Conservation (phyloP, 2,888 invertebrate genomes). For the Drosophila planitibia region DNA sequence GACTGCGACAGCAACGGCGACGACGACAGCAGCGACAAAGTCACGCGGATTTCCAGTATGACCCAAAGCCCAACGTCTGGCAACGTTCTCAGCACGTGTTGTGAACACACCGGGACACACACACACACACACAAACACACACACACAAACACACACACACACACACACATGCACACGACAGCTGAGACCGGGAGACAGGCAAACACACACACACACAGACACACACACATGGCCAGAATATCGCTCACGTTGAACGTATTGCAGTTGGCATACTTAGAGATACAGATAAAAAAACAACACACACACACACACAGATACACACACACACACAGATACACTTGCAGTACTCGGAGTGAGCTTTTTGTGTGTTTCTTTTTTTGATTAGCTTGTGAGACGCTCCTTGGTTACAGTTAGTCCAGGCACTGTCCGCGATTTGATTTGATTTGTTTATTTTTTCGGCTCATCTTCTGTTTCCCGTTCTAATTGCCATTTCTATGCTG, state of each 20-base stretch:
- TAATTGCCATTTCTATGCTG: conserved; percentile 25
- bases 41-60: conserved; percentile 85
- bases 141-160: conserved; percentile 27
- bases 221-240: conserved; percentile 3
- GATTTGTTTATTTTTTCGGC: neutral
- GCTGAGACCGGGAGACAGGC: conserved; percentile 45
- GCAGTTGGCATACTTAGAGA: conserved; percentile 66
- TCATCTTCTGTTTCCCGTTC: conserved; percentile 38
- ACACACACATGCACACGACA: conserved; percentile 34
- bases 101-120: conserved; percentile 62
- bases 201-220: conserved; percentile 13
- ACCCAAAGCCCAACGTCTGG: conserved; percentile 84
- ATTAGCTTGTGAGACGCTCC: conserved; percentile 19
- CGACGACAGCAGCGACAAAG: conserved; percentile 68
- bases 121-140: neutral
- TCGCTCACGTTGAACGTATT: conserved; percentile 66
- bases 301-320: conserved; percentile 11
- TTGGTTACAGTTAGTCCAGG: conserved; percentile 18
- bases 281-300: conserved; percentile 14
- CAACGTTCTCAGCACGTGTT: conserved; percentile 85
- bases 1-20: conserved; percentile 21
- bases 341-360: conserved; percentile 2
- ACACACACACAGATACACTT: conserved; percentile 4
- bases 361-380: conserved; percentile 3
- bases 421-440: neutral